Base-by-base conservation (phyloP, 1,140 invertebrate species). In the Lepidostoma basale region DNA sequence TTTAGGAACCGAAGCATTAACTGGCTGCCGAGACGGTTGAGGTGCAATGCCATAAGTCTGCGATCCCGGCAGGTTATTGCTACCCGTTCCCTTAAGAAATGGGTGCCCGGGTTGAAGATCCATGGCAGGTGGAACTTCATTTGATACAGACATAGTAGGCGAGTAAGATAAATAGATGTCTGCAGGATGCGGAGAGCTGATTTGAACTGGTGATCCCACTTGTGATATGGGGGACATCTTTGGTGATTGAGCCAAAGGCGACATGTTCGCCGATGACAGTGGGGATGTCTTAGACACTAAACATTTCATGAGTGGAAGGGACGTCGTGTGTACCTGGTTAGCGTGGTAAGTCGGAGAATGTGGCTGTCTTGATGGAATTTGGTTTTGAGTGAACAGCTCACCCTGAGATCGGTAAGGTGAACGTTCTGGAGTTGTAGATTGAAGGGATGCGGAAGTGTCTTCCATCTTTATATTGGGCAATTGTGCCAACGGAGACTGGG, bases 271-370 rank as follows among this genome's bases (percentile, higher is more conserved):
- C n/a, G 49, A 54, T 42, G 23, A 30, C 3, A 33, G n/a, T n/a
- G 44, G 60, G 1, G 60, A 63, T 28, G 49, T 63, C 18, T 63
- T 63, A 22, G 42, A 63, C 33, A 39, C 40, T 23, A 59, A 16
- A 56, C 16, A 56, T 18, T 56, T 56, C 3, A 33, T 59, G 5
- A 18, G 36, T 12, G 33, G 54, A 39, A 59, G 12, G 3, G 52
- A 30, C 33, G 54, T 22, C 18, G 26, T n/a, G 8, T 59, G 30
- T 39, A 10, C 30, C 26, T 36, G 54, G 40, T 59, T 59, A 3
- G 26, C 30, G 18, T 30, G 23, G 16, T 40, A 59, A 59, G 22
- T 59, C 3, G 54, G 54, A 22, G 54, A 59, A 59, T 59, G 33
- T 14, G 23, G 36, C 18, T 36, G 36, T 10, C 36, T 20, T 6